Percentiles rank a stretch among this genome's conserved stretches.
phyloP scores from a whole-genome alignment of 2,113 vertebrate genomes.

The Oxygymnocypris stewartii region DNA sequence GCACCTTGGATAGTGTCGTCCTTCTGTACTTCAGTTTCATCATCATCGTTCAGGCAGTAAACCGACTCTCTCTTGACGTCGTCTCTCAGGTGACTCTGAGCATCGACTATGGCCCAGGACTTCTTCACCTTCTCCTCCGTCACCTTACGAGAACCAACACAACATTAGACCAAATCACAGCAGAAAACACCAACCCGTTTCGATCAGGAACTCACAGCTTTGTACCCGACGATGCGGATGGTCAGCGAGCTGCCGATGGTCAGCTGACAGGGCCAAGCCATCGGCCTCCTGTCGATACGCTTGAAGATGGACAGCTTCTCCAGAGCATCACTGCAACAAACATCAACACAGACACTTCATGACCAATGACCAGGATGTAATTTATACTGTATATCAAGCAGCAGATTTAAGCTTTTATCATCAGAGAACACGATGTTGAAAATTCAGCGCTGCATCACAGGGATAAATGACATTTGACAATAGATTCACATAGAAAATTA shows the following conservation, averaged over 20 bases:
- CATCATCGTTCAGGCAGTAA: conserved; percentile 91
- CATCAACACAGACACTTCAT: not conserved
- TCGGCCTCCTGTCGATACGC: conserved; percentile 77
- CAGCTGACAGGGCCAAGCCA: conserved; percentile 86
- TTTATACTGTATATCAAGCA: not conserved
- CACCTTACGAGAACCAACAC: conserved; percentile 71
- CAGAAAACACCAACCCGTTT: not conserved
- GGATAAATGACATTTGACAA: too few relatives aligned
- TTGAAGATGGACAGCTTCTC: conserved; percentile 88
- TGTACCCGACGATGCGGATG: conserved; percentile 91
- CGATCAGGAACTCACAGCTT: conserved; percentile 81
- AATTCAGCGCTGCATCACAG: too few relatives aligned
- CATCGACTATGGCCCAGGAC: conserved; percentile 84
- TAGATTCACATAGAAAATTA: too few relatives aligned
- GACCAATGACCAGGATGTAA: not conserved
- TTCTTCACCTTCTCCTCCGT: conserved; percentile 86
- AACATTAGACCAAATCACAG: not conserved
- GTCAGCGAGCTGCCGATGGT: conserved; percentile 88
- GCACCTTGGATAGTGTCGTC: conserved; percentile 93
- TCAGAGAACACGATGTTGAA: not conserved
- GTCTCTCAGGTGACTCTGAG: conserved; percentile 80
- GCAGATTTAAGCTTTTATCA: not conserved
- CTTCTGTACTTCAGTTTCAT: conserved; percentile 89
- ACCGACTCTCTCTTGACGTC: conserved; percentile 88
- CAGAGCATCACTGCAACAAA: conserved; percentile 80